A percentile compares a stretch with the other conserved stretches of the same genome.
Conservation (phyloP, 2,888 invertebrate genomes). For the Synanthedon andrenaeformis region DNA sequence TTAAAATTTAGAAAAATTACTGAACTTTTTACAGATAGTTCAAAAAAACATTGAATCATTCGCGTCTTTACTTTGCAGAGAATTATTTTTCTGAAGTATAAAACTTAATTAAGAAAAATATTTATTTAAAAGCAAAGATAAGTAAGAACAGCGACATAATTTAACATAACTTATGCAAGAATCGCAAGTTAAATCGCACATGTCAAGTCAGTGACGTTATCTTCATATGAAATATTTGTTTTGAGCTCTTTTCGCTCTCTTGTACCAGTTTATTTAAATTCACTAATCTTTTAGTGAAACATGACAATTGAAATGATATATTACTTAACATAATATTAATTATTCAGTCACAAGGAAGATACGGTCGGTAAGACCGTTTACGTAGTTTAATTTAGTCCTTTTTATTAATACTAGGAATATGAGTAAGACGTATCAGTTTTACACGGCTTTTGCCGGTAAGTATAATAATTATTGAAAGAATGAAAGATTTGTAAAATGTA, state of each 20-base stretch:
- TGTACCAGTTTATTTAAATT: constrained; percentile 2
- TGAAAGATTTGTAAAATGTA: too few species aligned
- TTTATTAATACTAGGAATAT: constrained; percentile 7
- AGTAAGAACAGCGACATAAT: too few species aligned
- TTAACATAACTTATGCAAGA: too few species aligned
- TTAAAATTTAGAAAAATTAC: too few species aligned
- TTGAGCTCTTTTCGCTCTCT: constrained; percentile 2
- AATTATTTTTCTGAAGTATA: too few species aligned
- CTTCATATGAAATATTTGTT: constrained; percentile 5
- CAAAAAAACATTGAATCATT: too few species aligned
- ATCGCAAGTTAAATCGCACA: background rate
- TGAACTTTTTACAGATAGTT: too few species aligned
- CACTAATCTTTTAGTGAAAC: background rate
- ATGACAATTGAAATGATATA: background rate
- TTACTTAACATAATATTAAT: background rate
- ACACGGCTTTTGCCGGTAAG: constrained; percentile 21
- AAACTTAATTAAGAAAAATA: too few species aligned
- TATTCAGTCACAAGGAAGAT: constrained; percentile 3
- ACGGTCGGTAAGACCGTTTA: constrained; percentile 1
- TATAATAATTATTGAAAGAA: background rate
- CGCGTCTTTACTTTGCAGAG: too few species aligned
- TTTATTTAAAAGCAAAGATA: too few species aligned
- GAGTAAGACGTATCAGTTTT: constrained; percentile 19
- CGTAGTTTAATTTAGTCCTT: background rate
- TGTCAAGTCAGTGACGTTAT: constrained; percentile 1